Evolutionary conservation across 2,113 vertebrate genomes (phyloP), one percentile per base, ranked within the genome.

Genomic region (Scatophagus argus): DNA sequence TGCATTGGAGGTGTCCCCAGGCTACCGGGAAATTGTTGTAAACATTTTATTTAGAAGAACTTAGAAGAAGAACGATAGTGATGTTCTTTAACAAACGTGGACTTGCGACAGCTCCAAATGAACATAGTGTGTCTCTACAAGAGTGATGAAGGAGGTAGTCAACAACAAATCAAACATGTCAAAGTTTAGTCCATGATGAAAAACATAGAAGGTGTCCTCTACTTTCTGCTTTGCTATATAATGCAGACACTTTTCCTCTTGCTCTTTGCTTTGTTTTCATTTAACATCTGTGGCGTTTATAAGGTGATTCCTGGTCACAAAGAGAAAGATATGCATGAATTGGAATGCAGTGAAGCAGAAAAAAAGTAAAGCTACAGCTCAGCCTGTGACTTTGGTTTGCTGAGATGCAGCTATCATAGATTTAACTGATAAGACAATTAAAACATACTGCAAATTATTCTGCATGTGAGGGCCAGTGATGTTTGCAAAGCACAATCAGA

Each of bases 1-100:
- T 43, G 36, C 49, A 63, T 41, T 62, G 7, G 41, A 85, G 38
- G 32, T 66, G 36, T 64, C 7, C 10, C 36, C 17, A 16, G 63
- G n/a, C 69, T 31, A 63, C 34, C 25, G 23, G 31, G 29, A 54
- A 58, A 38, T 34, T 13, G 5, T 34, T 69, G 32, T 58, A 51
- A 47, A 38, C 31, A 44, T 73, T 54, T 43, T 34, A 11, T 65
- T 59, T 59, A n/a, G 34, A 21, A 43, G 31, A n/a, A n/a, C n/a
- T n/a, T n/a, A n/a, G n/a, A 44, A 29, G 5, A 3, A 51, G 39
- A 9, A 32, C 34, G 43, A 3, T 25, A 12, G 8, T 25, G 8
- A 56, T n/a, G 43, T 12, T 41, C 32, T 27, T 52, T 39, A 9
- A 39, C 1, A 55, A 29, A 38, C 17, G 17, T 55, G 19, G 19